Evolutionary conservation across 2,797 vertebrate genomes (phyloP).

Genomic region (Lepus townsendii): DNA sequence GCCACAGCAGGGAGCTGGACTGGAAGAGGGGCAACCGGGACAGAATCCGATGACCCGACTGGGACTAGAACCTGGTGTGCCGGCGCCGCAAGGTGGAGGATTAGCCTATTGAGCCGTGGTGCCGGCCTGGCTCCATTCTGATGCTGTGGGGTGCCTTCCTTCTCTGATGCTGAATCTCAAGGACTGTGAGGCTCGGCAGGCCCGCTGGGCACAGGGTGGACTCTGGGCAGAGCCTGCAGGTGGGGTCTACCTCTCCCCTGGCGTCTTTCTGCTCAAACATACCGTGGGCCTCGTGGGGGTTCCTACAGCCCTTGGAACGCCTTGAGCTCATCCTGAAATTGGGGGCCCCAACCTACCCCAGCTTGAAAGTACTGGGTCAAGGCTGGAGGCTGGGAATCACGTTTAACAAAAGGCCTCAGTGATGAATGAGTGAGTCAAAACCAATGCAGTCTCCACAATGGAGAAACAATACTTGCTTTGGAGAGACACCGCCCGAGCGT

Average conservation of each 20-base stretch:
- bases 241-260: not conserved
- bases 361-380: not conserved
- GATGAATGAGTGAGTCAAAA: conserved; percentile 50
- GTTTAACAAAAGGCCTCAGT: conserved; percentile 36
- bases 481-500: not conserved
- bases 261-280: not conserved
- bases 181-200: not conserved
- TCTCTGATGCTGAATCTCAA: conserved; percentile 36
- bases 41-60: too few relatives aligned
- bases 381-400: not conserved
- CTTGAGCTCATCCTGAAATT: not conserved
- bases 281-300: not conserved
- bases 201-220: not conserved
- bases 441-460: not conserved
- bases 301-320: not conserved
- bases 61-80: too few relatives aligned
- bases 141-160: not conserved
- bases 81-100: too few relatives aligned
- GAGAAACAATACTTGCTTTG: conserved; percentile 40
- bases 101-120: too few relatives aligned
- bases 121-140: not conserved
- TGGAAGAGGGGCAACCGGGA: too few relatives aligned
- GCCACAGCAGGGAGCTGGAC: too few relatives aligned
- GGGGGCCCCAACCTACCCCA: not conserved
- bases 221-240: not conserved